phyloP scores from a whole-genome alignment of 2,797 vertebrate species.

The Muscicapa striata region DNA sequence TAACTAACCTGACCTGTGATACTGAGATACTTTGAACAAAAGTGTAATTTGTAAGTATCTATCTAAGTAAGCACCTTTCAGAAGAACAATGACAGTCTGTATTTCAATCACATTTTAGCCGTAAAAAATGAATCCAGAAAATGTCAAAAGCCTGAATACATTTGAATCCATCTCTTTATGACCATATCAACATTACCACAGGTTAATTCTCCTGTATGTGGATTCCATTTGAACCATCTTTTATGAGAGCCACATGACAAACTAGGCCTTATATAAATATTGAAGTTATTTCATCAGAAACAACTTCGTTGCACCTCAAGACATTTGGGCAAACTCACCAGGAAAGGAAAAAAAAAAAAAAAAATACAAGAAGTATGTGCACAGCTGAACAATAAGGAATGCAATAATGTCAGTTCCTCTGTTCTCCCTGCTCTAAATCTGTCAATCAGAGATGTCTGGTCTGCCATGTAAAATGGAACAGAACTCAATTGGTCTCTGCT shows the following conservation, averaged over 20 bases:
- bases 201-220: background rate
- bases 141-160: background rate
- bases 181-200: background rate
- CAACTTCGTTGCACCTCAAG: background rate
- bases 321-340: background rate
- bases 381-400: background rate
- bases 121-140: background rate
- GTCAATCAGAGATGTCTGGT: slow-evolving; percentile 6
- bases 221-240: background rate
- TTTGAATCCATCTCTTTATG: background rate
- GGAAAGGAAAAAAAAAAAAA: background rate
- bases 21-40: background rate
- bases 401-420: background rate
- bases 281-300: background rate
- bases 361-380: background rate
- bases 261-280: background rate
- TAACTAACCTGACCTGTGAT: background rate
- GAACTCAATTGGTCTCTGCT: background rate
- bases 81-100: background rate
- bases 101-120: background rate
- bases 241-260: background rate
- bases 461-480: background rate
- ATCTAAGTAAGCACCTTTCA: background rate
- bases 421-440: background rate
- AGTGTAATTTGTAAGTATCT: background rate